Base-by-base conservation (phyloP, 2,888 invertebrate species). In the Cistogaster globosa region DNA sequence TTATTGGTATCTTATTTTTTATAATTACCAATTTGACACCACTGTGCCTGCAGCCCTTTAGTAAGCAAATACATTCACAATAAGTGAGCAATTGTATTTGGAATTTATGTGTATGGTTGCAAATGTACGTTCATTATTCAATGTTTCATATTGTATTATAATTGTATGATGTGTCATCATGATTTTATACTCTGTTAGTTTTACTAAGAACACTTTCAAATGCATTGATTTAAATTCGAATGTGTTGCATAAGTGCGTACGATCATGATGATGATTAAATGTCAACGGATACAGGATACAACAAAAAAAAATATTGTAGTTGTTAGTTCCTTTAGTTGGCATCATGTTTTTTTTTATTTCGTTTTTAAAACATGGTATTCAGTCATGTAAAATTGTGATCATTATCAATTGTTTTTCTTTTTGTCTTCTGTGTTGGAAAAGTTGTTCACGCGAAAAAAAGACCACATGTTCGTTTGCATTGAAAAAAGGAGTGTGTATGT, bases 261-360 rank as follows among this genome's bases (percentile, higher is more conserved):
- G 45, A 42, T 26, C n/a, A 45, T 22, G 48, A 32, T 60, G 80
- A 84, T 72, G 81, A 81, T 77, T 68, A 84, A 81, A 68, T 77
- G 77, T 77, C 80, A 84, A 77, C 80, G 84, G 80, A 84, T 84
- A 57, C 77, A 68, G 65, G 22, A 77, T 55, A 80, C 72, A 68
- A 72, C 76, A 77, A 42, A 32, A 32, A 5, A 32, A 32, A 6
- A 26, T 42, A 26, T 48, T 81, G 51, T 57, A 80, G 67, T 68
- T 57, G 68, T 55, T 62, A 77, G 68, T 72, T 81, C 80, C 84
- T 77, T 5, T 53, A 38, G 20, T 42, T 76, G 68, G 68, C 67
- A 74, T 60, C 51, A 55, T 60, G 9, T 42, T 53, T 22, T 51
- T 32, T 32, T 12, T 42, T 42, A n/a, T n/a, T n/a, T n/a, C 45